These are phyloP conservation scores for Nothocercus nigrocapillus DNA, from an alignment of 2,113 vertebrate genomes.

Conservation along the genomic window DNA sequence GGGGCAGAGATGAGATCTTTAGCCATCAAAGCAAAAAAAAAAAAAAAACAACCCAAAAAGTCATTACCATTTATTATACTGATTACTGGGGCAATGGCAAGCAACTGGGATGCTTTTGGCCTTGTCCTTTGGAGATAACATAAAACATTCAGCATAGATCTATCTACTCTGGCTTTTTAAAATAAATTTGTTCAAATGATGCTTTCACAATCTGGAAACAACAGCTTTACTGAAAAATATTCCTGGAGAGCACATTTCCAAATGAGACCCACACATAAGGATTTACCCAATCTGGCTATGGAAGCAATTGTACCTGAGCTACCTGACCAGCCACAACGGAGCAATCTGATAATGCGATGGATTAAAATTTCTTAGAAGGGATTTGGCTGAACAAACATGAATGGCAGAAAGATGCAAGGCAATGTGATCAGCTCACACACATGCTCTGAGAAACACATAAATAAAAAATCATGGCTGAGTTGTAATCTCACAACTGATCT, in stretches of 20 bases:
- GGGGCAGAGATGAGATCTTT: neutral
- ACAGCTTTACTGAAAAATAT: neutral
- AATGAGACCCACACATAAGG: neutral
- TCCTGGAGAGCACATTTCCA: constrained; percentile 14
- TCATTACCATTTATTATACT: neutral
- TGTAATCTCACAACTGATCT: constrained; percentile 34
- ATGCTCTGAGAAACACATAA: neutral
- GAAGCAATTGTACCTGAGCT: neutral
- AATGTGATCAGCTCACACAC: neutral
- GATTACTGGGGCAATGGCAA: neutral
- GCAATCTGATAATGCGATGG: neutral
- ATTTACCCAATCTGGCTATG: constrained; percentile 6
- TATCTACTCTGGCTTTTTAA: neutral
- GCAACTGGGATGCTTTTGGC: neutral
- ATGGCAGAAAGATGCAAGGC: neutral
- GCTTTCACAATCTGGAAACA: constrained; percentile 18
- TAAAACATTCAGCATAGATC: neutral
- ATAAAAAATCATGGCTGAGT: neutral
- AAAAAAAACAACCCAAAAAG: neutral
- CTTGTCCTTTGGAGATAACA: neutral
- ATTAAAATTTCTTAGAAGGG: constrained; percentile 36
- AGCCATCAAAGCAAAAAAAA: neutral
- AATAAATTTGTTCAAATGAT: neutral
- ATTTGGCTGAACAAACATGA: constrained; percentile 35
- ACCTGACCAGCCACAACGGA: neutral